Evolutionary conservation across 1,140 invertebrate genomes (phyloP), one percentile per base, ranked within the genome.

Genomic region (Eupeodes corollae): DNA sequence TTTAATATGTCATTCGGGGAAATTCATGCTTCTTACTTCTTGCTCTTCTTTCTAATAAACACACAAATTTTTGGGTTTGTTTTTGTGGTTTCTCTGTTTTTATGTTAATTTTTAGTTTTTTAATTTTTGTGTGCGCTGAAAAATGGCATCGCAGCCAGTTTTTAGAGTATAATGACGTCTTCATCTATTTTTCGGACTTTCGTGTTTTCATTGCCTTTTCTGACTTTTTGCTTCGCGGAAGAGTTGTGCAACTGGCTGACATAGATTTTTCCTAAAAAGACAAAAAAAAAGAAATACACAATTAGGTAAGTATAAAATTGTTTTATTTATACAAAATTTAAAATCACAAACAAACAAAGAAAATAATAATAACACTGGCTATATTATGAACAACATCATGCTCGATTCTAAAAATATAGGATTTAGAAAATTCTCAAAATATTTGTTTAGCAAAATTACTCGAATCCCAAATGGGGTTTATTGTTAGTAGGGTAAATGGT

Each of bases 171-270:
- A 26, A 26, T 26, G 21, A 26, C 8, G 21, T 3, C 21, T 5
- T 8, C 21, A 26, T 26, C 21, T 26, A 26, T 26, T 26, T 26
- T 26, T 26, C 21, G 3, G 21, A 5, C 21, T 26, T 26, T 26
- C 21, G 21, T 26, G 21, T 26, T 26, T 26, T 26, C 21, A 26
- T 26, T 26, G 21, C 21, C 21, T 49, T 52, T 38, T 55, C 50
- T 42, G 70, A 55, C 56, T 77, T 73, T 65, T 75, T 75, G 53
- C 69, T 75, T 34, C 74, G 69, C 31, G 76, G 76, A 42, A 78
- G 56, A 14, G 76, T 78, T 37, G 75, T 75, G 54, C 72, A 77
- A 51, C 63, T 75, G 44, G 74, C 51, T 41, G 64, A 65, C 55
- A 67, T 67, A 39, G 49, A 69, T 57, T 76, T 76, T 71, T 77